Evolutionary conservation across 2,113 vertebrate genomes (phyloP), one percentile per base, ranked within the genome.

Genomic region (Hippocampus mohnikei): DNA sequence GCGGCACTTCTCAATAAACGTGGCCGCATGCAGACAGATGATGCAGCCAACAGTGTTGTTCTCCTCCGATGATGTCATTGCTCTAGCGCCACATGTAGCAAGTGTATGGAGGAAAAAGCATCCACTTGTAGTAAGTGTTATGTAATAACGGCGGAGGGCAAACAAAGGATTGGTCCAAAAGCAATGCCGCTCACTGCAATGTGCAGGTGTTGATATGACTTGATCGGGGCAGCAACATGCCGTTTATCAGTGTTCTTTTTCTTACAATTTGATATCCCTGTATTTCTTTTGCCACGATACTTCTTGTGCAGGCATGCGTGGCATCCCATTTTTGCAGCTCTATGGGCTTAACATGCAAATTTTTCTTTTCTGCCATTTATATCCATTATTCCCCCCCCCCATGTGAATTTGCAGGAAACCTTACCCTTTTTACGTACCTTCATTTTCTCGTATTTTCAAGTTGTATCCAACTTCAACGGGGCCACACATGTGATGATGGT

Each of bases 61-160:
- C 63, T 46, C 42, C 46, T 65, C 33, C 63, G 63, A 78, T 93
- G 92, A 93, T 89, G 92, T 93, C 91, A 93, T 92, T 78, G 89
- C 88, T 77, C 40, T 81, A 76, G 87, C 85, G 83, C 84, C 87
- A 89, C 89, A 87, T 89, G 87, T 81, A 81, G 63, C 73, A 58
- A 69, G 72, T 83, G 75, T 74, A 81, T 79, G 77, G 77, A 73
- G 79, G 20, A 27, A 53, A 42, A 67, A 56, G 66, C 85, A 74
- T 79, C 75, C 85, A 76, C 82, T 87, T 83, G 88, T 88, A 91
- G 89, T 88, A 88, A 84, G 79, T 82, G 81, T 92, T 92, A 90
- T 87, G 88, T 88, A 93, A 91, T 75, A n/a, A 73, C 52, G 55
- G 67, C 33, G 78, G 29, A 23, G 50, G 68, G 72, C 78, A 72